Base-by-base conservation (phyloP, 2,113 vertebrate species). In the Protomyctophum bolini region DNA sequence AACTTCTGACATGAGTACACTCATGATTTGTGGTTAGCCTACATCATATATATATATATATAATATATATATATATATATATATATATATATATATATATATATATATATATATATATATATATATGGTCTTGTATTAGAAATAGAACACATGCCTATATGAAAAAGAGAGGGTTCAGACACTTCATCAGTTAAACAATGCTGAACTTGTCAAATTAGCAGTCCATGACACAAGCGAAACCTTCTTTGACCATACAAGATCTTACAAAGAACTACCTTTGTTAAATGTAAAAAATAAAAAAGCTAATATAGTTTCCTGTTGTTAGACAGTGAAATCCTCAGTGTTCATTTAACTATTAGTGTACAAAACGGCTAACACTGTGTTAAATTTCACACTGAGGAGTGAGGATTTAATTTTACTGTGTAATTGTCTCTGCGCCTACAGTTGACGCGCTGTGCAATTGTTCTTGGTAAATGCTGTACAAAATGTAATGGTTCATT, bases 391-490 rank as follows among this genome's bases (percentile, higher is more conserved):
- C 33, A 41, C 33, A 41, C 33, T 4, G 33, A 41, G 33, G 33
- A 21, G 21, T 21, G 21, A 21, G 21, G 21, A 21, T 21, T 21
- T 21, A 1, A 41, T 41, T 41, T 41, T 1, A 41, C 33, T 41
- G 33, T 41, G 33, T 80, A 73, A 83, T 75, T 79, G 81, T 90
- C 70, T 82, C 82, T 83, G 73, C 86, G 86, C 76, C 79, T 88
- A 41, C 69, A 57, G 6, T 76, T 48, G 76, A 67, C 76, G 77
- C 68, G 73, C 76, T 81, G 81, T 86, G 80, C 79, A 89, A 83
- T 87, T 70, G 79, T 89, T 89, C 72, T 79, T 70, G 66, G 78
- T 86, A 66, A 21, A 90, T 60, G 74, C 83, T 86, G 83, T 67
- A 54, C 63, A 21, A 67, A 85, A 54, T 73, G 65, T 68, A 73